phyloP scores from a whole-genome alignment of 2,113 vertebrate genomes.

The Panthera leo region DNA sequence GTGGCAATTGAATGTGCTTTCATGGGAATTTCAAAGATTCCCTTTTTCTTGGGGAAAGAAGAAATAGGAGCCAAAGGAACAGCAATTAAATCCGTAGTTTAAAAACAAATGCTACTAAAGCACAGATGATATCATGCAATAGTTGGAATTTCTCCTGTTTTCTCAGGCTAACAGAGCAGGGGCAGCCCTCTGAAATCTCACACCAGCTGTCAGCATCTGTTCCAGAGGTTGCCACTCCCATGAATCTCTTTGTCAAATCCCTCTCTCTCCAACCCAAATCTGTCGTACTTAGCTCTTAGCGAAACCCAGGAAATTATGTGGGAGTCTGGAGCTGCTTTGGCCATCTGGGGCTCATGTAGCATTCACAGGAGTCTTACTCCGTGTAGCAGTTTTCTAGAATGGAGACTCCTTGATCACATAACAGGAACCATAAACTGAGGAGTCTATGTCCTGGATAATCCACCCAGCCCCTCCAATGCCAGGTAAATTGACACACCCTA shows the following conservation, averaged over 20 bases:
- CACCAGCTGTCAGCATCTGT: constrained; percentile 64
- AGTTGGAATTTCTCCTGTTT: constrained; percentile 65
- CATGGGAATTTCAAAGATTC: constrained; percentile 69
- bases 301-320: neutral
- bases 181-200: constrained; percentile 38
- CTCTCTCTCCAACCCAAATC: neutral
- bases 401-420: constrained; percentile 50
- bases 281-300: neutral
- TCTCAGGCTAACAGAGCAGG: constrained; percentile 48
- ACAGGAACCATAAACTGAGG: constrained; percentile 8
- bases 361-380: neutral
- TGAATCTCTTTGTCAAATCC: neutral
- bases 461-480: constrained; percentile 22
- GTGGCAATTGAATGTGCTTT: constrained; percentile 41
- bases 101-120: constrained; percentile 52
- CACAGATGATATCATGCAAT: constrained; percentile 62
- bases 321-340: neutral
- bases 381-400: neutral
- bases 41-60: constrained; percentile 43
- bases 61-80: constrained; percentile 62
- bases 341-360: neutral
- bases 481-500: constrained; percentile 36
- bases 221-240: constrained; percentile 9
- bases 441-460: constrained; percentile 47
- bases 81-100: constrained; percentile 66